Base-by-base conservation (phyloP, 2,888 invertebrate species). In the Clanis bilineata region DNA sequence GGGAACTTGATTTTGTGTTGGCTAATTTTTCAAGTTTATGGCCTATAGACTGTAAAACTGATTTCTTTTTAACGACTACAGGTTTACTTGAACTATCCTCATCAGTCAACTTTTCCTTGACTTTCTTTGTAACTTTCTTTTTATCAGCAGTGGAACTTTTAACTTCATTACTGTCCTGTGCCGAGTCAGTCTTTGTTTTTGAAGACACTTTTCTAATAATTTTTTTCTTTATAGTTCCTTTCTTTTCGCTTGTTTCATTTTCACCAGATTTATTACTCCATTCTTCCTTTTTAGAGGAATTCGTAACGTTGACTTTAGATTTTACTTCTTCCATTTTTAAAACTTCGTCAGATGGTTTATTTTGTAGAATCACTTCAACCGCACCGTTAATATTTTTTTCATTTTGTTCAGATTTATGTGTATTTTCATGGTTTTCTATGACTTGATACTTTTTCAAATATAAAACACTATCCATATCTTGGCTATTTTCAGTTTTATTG, bases 1-100 rank as follows among this genome's bases (percentile, higher is more conserved):
- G 90, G 70, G 93, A 81, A 83, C 88, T 81, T 65, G 87, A 81
- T 74, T 92, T 93, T 63, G 88, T 91, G 56, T 93, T 92, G 1
- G 94, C 89, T 39, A 96, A 92, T 78, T 95, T 96, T 82, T 96
- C 96, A 74, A 95, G 92, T 79, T 95, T 95, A 76, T 96, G 96
- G 47, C 97, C 96, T 70, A 97, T 94, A 0, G 95, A 95, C 76
- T 96, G 96, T 43, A 97, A 86, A 68, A 97, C 93, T 1, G 94
- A 90, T 81, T 95, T 95, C 82, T 95, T 95, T 74, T 94, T 94
- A 6, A 91, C 76, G 62, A 80, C 81, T 51, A 70, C 71, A 23
- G 72, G 67, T 22, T 81, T 59, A 78, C 88, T 92, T 38, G 71
- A 62, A 41, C 71, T 75, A 65, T 86, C 86, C 36, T 90, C 86